phyloP scores from a whole-genome alignment of 2,888 invertebrate genomes.

The Lacanobia wlatinum region DNA sequence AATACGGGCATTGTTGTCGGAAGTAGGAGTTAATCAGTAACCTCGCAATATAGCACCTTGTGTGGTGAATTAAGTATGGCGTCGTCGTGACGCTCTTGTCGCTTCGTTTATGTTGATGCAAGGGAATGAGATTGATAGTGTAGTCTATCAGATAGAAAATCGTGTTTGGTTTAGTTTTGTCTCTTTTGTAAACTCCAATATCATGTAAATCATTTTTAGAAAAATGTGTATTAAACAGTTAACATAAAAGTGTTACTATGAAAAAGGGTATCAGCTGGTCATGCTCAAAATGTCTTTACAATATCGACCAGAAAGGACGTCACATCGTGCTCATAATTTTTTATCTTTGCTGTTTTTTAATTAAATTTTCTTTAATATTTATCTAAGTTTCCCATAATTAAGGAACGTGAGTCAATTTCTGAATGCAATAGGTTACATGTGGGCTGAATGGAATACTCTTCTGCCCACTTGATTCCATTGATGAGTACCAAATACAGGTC shows the following conservation, averaged over 20 bases:
- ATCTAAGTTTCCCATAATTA: background rate
- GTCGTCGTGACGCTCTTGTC: constrained; percentile 40
- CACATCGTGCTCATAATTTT: too few relatives aligned
- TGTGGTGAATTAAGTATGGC: constrained; percentile 65
- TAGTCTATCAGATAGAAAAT: background rate
- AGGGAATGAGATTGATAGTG: constrained; percentile 28
- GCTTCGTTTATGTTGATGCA: constrained; percentile 32
- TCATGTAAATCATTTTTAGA: too few relatives aligned
- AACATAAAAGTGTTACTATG: too few relatives aligned
- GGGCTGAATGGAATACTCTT: constrained; percentile 2
- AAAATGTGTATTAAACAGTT: too few relatives aligned
- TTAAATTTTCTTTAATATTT: too few relatives aligned
- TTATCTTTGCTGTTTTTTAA: too few relatives aligned
- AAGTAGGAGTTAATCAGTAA: constrained; percentile 65
- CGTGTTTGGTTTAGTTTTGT: background rate
- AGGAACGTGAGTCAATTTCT: constrained; percentile 7
- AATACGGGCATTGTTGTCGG: constrained; percentile 68
- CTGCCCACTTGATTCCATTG: constrained; percentile 3
- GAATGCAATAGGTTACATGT: constrained; percentile 25
- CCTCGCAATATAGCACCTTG: constrained; percentile 73
- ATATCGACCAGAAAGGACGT: too few relatives aligned
- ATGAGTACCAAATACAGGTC: background rate
- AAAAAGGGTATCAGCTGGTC: too few relatives aligned
- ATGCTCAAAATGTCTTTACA: too few relatives aligned
- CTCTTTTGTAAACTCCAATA: too few relatives aligned